Conservation (phyloP, 2,113 vertebrate species). For the Onychostoma macrolepis region DNA sequence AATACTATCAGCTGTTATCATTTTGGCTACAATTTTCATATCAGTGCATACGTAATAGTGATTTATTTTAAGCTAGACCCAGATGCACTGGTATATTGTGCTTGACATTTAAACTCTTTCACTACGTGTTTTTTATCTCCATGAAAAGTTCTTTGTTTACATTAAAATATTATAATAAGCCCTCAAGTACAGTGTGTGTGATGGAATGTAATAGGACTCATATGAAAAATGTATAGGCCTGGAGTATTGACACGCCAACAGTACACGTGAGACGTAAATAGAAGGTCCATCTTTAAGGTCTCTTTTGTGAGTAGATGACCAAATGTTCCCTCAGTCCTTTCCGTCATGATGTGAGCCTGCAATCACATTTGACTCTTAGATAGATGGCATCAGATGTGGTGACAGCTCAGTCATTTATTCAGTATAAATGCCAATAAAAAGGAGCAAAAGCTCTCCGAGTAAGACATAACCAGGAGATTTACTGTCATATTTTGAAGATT, state of each 20-base stretch:
- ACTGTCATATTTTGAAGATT: constrained; percentile 57
- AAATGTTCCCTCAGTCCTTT: background rate
- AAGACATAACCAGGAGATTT: constrained; percentile 60
- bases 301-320: background rate
- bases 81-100: background rate
- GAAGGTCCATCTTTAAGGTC: background rate
- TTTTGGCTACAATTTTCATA: background rate
- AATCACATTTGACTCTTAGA: constrained; percentile 18
- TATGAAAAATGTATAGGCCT: background rate
- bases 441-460: constrained; percentile 59
- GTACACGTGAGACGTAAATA: background rate
- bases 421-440: constrained; percentile 8
- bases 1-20: background rate
- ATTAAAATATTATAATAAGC: constrained; percentile 2
- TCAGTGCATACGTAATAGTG: background rate
- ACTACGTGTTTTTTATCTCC: background rate
- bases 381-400: constrained; percentile 1
- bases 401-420: constrained; percentile 27
- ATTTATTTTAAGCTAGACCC: background rate
- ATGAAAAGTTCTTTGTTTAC: background rate
- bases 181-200: background rate
- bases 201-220: constrained; percentile 16
- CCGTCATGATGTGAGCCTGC: background rate
- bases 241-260: background rate
- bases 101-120: constrained; percentile 19